Evolutionary conservation across 2,888 invertebrate species (phyloP), one percentile per base, ranked within the genome.

Genomic region (Acholoe squamosa): DNA sequence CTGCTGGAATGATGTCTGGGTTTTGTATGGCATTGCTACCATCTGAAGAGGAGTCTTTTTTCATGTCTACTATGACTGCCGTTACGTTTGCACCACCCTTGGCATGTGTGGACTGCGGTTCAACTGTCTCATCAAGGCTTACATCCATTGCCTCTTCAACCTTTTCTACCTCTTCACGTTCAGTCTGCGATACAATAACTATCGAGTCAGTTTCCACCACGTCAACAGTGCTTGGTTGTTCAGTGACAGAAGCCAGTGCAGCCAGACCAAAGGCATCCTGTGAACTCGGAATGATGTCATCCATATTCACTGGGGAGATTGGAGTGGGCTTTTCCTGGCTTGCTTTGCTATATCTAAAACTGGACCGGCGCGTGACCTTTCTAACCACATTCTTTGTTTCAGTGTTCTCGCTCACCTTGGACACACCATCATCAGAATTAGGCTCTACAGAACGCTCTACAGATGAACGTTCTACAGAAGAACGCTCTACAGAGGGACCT

Each of bases 1-100:
- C 80, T 25, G 77, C 52, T 16, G 91, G 91, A 25, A 76, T 33
- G 33, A 91, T 91, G 33, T 91, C 91, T 28, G 91, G 91, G 56
- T 91, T 91, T 77, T 90, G 31, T 0, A 54, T 31, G 25, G 86
- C 54, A 56, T 86, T 86, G 22, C 28, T 25, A 54, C 33, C 28
- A 28, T 54, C 54, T n/a, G 52, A 51, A 25, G 54, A 19, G 31
- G 61, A 56, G 7, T 86, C 86, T 54, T 54, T 84, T 43, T 43
- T 54, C 86, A 56, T 28, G 86, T 56, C 86, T 86, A 56, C 52
- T n/a, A 56, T 54, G 14, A 56, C 86, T 31, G 54, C 10, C 3
- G 86, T 22, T 22, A 31, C n/a, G 31, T 28, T 54, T 19, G 14
- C 86, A 28, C 25, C 31, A 14, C 5, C 5, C 31, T 25, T 86